These are phyloP conservation scores for Pseudoips prasinana DNA, from an alignment of 2,888 invertebrate genomes.

Conservation along the genomic window DNA sequence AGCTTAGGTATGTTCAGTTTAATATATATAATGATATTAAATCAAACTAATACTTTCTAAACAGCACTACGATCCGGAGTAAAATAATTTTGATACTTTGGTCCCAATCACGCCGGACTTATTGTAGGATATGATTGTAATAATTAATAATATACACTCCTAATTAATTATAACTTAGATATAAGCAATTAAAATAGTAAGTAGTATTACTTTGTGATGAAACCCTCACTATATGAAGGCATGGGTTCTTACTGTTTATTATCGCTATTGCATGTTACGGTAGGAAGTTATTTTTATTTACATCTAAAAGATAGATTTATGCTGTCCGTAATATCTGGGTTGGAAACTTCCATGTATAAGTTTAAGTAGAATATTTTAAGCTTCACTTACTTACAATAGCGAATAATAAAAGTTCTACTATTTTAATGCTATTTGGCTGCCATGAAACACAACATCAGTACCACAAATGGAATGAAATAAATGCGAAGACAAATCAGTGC, in stretches of 20 bases:
- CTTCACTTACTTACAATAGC: slow-evolving; percentile 2
- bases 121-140: slow-evolving; percentile 7
- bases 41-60: slow-evolving; percentile 7
- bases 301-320: neutral
- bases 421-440: slow-evolving; percentile 38
- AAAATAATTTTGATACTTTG: slow-evolving; percentile 42
- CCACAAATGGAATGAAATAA: slow-evolving; percentile 37
- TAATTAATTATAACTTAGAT: neutral
- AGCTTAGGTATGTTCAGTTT: neutral
- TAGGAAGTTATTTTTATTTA: neutral
- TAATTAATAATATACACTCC: neutral
- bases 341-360: too few relatives aligned
- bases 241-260: too few relatives aligned
- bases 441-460: slow-evolving; percentile 38
- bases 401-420: slow-evolving; percentile 5
- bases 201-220: slow-evolving; percentile 1
- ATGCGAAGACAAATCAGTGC: slow-evolving; percentile 26
- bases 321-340: neutral
- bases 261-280: too few relatives aligned
- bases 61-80: slow-evolving; percentile 9
- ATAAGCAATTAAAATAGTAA: neutral
- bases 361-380: too few relatives aligned
- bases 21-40: slow-evolving; percentile 14
- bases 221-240: too few relatives aligned
- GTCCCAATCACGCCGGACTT: slow-evolving; percentile 44